These are phyloP conservation scores for Agrilus planipennis DNA, from an alignment of 1,140 invertebrate genomes.

Conservation along the genomic window DNA sequence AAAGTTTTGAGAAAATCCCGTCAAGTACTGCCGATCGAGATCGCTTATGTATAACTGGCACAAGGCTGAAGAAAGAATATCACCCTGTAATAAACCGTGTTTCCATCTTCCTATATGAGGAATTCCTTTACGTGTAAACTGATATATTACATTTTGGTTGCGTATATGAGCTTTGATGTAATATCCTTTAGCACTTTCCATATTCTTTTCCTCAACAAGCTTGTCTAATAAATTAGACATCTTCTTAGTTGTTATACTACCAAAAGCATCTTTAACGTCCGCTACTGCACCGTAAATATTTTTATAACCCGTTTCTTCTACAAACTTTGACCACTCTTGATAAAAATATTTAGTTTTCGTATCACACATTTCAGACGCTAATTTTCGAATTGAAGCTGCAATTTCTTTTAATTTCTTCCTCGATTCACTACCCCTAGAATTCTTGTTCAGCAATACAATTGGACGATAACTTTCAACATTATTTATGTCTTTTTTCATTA, in stretches of 20 bases:
- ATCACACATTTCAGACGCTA: not conserved
- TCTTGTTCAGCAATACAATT: too few relatives aligned
- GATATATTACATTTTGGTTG: too few relatives aligned
- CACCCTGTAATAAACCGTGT: constrained; percentile 1
- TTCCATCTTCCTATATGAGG: constrained; percentile 4
- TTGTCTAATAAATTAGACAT: too few relatives aligned
- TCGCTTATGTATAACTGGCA: constrained; percentile 4
- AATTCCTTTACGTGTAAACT: too few relatives aligned
- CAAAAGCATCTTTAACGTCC: constrained; percentile 4
- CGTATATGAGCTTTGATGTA: too few relatives aligned
- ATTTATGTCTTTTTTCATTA: too few relatives aligned
- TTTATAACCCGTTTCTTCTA: not conserved
- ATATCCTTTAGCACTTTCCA: too few relatives aligned
- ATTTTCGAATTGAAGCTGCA: not conserved
- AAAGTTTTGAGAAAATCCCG: not conserved
- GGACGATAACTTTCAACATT: too few relatives aligned
- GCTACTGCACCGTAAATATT: not conserved
- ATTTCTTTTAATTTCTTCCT: too few relatives aligned
- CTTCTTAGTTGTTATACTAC: too few relatives aligned
- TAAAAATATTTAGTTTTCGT: not conserved
- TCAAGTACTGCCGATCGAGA: not conserved
- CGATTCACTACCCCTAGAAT: too few relatives aligned
- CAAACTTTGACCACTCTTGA: not conserved
- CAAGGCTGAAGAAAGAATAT: not conserved
- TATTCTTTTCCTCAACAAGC: too few relatives aligned